Conservation (phyloP, 2,888 invertebrate species). For the Toxonevra muliebris region DNA sequence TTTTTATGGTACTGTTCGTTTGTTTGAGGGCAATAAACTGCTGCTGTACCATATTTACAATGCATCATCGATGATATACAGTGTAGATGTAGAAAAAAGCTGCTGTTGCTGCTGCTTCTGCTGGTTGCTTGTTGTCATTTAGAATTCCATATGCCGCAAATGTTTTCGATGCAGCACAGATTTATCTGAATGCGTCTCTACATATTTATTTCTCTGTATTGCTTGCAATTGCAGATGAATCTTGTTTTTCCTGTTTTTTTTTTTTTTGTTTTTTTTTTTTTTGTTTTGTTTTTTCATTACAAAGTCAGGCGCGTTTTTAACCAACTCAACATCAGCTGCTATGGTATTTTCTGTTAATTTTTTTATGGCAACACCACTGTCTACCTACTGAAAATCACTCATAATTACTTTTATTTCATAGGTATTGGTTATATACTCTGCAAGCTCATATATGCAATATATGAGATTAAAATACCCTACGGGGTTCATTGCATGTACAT, state of each 20-base stretch:
- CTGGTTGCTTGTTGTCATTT: conserved; percentile 1
- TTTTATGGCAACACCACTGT: too few relatives aligned
- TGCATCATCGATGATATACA: too few relatives aligned
- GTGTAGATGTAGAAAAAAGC: too few relatives aligned
- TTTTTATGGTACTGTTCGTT: conserved; percentile 1
- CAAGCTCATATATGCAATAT: too few relatives aligned
- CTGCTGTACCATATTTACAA: conserved; percentile 12
- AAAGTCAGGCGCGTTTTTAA: too few relatives aligned
- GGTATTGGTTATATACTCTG: too few relatives aligned
- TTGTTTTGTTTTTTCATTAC: neutral
- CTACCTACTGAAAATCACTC: too few relatives aligned
- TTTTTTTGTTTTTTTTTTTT: neutral
- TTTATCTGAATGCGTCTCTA: neutral
- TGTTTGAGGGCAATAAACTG: conserved; percentile 56
- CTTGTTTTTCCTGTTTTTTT: conserved; percentile 27
- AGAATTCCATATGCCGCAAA: neutral
- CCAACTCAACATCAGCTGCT: too few relatives aligned
- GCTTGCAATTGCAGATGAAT: conserved; percentile 10
- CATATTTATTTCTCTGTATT: neutral
- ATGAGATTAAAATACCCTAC: too few relatives aligned
- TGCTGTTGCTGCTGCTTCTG: neutral
- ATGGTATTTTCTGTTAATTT: too few relatives aligned
- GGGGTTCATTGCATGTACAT: neutral
- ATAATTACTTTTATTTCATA: too few relatives aligned
- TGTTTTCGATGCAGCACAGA: neutral